Base-by-base conservation (phyloP, 2,113 vertebrate genomes). In the Leptobrachium leishanense region DNA sequence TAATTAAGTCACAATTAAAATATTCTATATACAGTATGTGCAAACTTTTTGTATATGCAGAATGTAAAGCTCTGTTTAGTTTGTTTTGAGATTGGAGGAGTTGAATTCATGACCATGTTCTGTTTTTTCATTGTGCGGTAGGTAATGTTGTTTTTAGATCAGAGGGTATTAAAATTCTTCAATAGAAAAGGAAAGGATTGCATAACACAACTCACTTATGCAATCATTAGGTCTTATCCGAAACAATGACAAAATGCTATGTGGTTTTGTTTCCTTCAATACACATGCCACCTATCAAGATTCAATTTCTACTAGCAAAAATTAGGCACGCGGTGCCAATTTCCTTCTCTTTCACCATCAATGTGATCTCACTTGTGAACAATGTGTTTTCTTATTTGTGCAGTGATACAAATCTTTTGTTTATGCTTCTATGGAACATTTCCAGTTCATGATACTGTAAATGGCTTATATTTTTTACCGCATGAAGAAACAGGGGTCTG, bases 121-220 rank as follows among this genome's bases (percentile, higher is more conserved):
- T 68, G 41, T 44, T 43, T 43, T 44, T 44, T 68, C 42, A 43
- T 44, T 68, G 44, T 68, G 67, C 67, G 67, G 67, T 68, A 68
- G 67, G 67, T 68, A 43, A 68, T 68, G 67, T 68, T 68, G 67
- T 42, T 68, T 59, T 68, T 44, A 44, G 43, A 40, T 15, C 42
- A 68, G 10, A 2, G 12, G 7, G 42, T 68, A 68, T 11, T 67
- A 40, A 39, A 42, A 41, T 67, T 40, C 42, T 13, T 44, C 13
- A 68, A 68, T 43, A 68, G 67, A 68, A 43, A 68, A n/a, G 2
- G 67, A 13, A 68, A 68, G 12, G 13, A 6, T 44, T 43, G 41
- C 44, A 68, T 43, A 68, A 68, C 44, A 15, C 41, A 68, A 15
- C 31, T 68, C 8, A 44, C n/a, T 43, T 15, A 68, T 68, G 15